Conservation (phyloP, 2,797 vertebrate genomes). For the Schizopygopsis malacanthus region DNA sequence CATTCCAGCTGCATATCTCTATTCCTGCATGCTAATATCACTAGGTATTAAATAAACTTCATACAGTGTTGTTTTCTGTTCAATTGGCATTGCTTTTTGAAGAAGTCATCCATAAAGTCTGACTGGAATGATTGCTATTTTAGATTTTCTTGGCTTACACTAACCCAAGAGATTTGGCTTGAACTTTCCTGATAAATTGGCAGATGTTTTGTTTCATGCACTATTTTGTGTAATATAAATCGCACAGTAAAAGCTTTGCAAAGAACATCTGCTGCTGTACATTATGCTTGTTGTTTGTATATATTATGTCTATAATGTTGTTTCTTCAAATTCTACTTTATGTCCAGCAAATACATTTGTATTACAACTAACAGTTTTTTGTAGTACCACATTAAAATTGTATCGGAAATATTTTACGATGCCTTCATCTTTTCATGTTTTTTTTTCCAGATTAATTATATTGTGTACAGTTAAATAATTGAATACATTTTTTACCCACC, state of each 20-base stretch:
- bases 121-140: not conserved
- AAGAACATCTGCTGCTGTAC: not conserved
- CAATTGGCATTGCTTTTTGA: not conserved
- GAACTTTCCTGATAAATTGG: not conserved
- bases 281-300: not conserved
- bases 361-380: not conserved
- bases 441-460: not conserved
- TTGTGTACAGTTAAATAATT: not conserved
- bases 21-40: constrained; percentile 18
- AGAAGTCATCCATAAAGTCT: not conserved
- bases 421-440: not conserved
- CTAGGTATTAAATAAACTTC: not conserved
- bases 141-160: not conserved
- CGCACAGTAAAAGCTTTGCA: not conserved
- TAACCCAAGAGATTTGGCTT: not conserved
- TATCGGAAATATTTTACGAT: not conserved
- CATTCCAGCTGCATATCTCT: constrained; percentile 18
- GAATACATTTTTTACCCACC: not conserved
- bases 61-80: not conserved
- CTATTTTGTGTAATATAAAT: not conserved
- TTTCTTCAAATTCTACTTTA: not conserved
- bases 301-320: not conserved
- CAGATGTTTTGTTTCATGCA: not conserved
- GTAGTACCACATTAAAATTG: not conserved
- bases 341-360: not conserved